Conservation (phyloP, 2,113 vertebrate genomes). For the Sebastes fasciatus region DNA sequence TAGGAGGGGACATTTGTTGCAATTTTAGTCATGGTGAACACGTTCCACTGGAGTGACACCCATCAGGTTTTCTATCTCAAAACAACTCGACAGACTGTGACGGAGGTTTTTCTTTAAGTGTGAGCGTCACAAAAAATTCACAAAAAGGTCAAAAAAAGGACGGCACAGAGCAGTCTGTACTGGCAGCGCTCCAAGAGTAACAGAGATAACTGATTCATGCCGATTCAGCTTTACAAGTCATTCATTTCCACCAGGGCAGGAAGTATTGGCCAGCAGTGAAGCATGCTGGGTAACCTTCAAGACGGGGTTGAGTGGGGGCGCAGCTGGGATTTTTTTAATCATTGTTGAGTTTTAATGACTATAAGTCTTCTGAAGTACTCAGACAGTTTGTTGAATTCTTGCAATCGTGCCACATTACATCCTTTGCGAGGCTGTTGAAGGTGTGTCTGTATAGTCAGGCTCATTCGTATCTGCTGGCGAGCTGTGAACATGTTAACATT, state of each 20-base stretch:
- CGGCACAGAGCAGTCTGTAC: neutral
- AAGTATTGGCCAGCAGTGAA: constrained; percentile 2
- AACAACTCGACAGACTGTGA: neutral
- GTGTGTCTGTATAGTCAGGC: neutral
- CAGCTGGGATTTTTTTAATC: neutral
- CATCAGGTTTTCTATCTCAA: neutral
- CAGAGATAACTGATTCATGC: constrained; percentile 25
- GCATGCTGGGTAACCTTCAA: neutral
- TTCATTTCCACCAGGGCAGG: constrained; percentile 23
- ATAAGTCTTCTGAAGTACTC: neutral
- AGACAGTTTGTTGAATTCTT: neutral
- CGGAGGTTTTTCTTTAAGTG: neutral
- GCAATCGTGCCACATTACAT: neutral
- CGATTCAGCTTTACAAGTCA: constrained; percentile 19
- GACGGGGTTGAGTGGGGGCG: neutral
- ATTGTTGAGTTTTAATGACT: neutral
- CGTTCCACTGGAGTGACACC: neutral
- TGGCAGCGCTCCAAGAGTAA: constrained; percentile 45
- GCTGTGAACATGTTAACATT: no score
- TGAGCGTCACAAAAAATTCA: neutral
- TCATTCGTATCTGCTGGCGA: no score
- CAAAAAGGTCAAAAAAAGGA: constrained; percentile 22
- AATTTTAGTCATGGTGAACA: neutral
- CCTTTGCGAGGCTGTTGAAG: neutral
- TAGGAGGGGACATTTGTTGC: neutral